A percentile compares a stretch with the other conserved stretches of the same genome.
Conservation (phyloP, 2,113 vertebrate species). For the Gymnarchus niloticus region DNA sequence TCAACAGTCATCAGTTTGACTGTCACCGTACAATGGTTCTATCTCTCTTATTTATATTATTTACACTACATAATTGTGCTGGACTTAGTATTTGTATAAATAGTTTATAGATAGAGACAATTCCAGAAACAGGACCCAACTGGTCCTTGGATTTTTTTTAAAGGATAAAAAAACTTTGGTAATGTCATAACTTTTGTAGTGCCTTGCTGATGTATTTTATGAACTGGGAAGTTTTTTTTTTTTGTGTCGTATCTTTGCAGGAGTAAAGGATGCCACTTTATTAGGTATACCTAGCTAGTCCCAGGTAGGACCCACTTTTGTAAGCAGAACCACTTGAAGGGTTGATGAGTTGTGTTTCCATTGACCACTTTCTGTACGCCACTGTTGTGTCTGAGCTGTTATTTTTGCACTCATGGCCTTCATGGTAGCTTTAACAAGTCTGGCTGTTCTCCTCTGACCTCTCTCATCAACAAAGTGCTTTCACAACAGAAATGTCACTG, state of each 20-base stretch:
- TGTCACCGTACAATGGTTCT: neutral
- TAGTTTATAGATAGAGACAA: conserved; percentile 8
- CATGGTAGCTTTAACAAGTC: neutral
- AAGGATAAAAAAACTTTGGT: neutral
- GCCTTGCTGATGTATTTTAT: too few relatives aligned
- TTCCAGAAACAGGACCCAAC: conserved; percentile 11
- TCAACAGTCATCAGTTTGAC: neutral
- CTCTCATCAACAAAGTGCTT: neutral
- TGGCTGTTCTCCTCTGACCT: neutral
- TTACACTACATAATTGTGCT: neutral
- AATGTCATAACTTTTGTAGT: neutral
- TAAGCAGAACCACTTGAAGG: neutral
- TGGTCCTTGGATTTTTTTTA: neutral
- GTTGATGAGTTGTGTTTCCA: neutral
- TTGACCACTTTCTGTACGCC: neutral
- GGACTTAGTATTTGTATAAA: conserved; percentile 9
- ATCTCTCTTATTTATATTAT: neutral
- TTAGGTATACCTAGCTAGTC: neutral
- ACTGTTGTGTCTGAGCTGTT: neutral
- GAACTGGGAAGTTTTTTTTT: neutral
- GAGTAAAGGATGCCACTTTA: neutral
- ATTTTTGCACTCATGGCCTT: neutral
- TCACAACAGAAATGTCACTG: neutral
- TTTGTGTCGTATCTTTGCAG: neutral
- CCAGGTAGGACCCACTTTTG: neutral